Evolutionary conservation across 2,797 vertebrate genomes (phyloP).

Genomic region (Bucorvus abyssinicus): DNA sequence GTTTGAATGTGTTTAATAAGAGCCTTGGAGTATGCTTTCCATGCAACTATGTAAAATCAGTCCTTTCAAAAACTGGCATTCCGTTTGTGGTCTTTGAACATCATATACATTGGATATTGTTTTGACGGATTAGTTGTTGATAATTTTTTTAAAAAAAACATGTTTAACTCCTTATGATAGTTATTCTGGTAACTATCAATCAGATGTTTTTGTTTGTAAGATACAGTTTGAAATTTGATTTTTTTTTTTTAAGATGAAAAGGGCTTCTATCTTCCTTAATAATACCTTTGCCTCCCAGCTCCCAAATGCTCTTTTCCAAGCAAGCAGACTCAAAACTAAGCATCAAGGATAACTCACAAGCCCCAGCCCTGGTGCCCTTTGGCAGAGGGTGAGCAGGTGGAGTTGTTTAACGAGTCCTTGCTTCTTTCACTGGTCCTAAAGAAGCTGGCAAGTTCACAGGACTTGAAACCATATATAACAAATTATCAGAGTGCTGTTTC

Average conservation of each 20-base stretch:
- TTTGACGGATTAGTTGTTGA: background rate
- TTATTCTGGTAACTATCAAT: background rate
- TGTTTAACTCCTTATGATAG: background rate
- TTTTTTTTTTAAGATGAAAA: background rate
- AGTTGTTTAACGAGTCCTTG: background rate
- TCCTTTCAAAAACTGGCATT: background rate
- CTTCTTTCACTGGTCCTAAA: background rate
- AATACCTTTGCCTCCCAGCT: background rate
- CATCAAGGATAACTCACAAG: background rate
- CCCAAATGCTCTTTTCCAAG: background rate
- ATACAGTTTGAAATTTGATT: background rate
- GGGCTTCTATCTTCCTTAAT: background rate
- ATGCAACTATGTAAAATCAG: background rate
- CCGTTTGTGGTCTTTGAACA: background rate
- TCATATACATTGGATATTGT: background rate
- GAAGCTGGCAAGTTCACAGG: background rate
- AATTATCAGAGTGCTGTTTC: background rate
- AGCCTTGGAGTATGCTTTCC: background rate
- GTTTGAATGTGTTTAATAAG: background rate
- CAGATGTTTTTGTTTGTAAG: background rate
- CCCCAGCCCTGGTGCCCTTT: rapidly evolving
- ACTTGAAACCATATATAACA: background rate
- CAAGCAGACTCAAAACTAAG: background rate
- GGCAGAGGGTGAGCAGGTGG: background rate
- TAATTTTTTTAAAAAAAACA: background rate